Percentiles rank a stretch among this genome's conserved stretches.
phyloP scores from a whole-genome alignment of 1,140 invertebrate genomes.

The Drosophila burlai region DNA sequence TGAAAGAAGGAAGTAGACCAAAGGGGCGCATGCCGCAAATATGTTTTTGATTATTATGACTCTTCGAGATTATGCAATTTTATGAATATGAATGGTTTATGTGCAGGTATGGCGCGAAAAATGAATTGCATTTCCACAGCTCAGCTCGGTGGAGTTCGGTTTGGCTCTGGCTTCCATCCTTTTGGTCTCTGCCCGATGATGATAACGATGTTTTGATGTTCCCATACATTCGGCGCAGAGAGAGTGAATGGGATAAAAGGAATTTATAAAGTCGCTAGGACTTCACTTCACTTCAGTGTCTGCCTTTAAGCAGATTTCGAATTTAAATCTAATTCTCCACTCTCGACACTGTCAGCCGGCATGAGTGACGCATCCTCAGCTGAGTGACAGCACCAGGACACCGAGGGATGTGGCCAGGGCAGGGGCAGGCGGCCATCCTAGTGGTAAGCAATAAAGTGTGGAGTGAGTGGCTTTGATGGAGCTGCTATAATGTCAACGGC shows the following conservation, averaged over 20 bases:
- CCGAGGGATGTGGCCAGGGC: slow-evolving; percentile 7
- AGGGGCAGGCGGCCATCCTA: slow-evolving; percentile 17
- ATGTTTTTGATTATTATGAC: slow-evolving; percentile 84
- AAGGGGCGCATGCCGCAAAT: slow-evolving; percentile 70
- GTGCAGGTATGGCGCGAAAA: slow-evolving; percentile 60
- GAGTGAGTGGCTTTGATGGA: slow-evolving; percentile 52
- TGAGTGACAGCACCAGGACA: slow-evolving; percentile 60
- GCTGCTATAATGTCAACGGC: slow-evolving; percentile 61
- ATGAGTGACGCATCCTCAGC: slow-evolving; percentile 69
- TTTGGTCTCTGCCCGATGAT: slow-evolving; percentile 19
- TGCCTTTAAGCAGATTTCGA: slow-evolving; percentile 65
- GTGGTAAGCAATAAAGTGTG: slow-evolving; percentile 40
- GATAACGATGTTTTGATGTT: slow-evolving; percentile 54
- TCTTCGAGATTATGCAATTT: slow-evolving; percentile 84
- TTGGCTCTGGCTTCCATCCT: slow-evolving; percentile 5
- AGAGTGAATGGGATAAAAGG: slow-evolving; percentile 40
- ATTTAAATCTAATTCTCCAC: slow-evolving; percentile 80
- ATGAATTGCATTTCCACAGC: slow-evolving; percentile 55
- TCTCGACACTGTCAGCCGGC: slow-evolving; percentile 70
- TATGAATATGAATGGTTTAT: slow-evolving; percentile 79
- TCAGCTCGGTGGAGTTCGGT: slow-evolving; percentile 22
- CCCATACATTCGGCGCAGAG: slow-evolving; percentile 23
- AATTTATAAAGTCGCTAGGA: slow-evolving; percentile 59
- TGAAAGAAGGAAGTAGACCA: slow-evolving; percentile 38
- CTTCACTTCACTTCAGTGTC: slow-evolving; percentile 12